A percentile compares a stretch with the other conserved stretches of the same genome.
Evolutionary conservation across 2,888 invertebrate species (phyloP).

Genomic region (Tortrix viridana): DNA sequence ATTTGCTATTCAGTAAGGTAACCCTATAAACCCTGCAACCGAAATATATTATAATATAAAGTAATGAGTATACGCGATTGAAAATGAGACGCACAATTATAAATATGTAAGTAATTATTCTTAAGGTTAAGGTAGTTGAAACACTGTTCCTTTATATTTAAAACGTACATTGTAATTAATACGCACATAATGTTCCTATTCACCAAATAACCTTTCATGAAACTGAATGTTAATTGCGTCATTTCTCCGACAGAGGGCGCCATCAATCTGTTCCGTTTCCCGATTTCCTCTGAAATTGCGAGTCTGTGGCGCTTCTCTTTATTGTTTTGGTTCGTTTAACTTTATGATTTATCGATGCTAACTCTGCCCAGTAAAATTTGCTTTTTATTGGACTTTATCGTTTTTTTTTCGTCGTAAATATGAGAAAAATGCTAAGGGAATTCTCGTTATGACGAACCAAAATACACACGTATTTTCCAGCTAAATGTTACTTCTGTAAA

Average conservation of each 20-base stretch:
- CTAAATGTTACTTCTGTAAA: too few relatives aligned
- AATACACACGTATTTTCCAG: too few relatives aligned
- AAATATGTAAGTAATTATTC: too few relatives aligned
- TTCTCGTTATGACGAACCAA: not conserved
- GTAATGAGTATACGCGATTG: too few relatives aligned
- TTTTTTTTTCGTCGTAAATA: constrained; percentile 4
- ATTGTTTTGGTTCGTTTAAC: constrained; percentile 50
- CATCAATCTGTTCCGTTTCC: constrained; percentile 39
- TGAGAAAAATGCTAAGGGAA: not conserved
- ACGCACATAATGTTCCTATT: constrained; percentile 21
- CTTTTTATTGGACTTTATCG: constrained; percentile 29
- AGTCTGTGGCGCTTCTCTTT: constrained; percentile 42
- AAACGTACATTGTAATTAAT: constrained; percentile 15
- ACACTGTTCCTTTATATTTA: not conserved
- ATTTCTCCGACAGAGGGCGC: constrained; percentile 36
- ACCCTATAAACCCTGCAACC: too few relatives aligned
- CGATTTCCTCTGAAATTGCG: constrained; percentile 36
- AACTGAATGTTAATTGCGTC: constrained; percentile 31
- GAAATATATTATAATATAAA: too few relatives aligned
- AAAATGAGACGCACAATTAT: too few relatives aligned
- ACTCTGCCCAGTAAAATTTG: constrained; percentile 42
- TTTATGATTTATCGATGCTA: constrained; percentile 48
- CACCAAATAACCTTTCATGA: constrained; percentile 26
- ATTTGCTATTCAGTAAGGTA: too few relatives aligned
- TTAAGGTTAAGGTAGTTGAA: not conserved